Evolutionary conservation across 92 coral and sea anemone genomes (phyloP).

Genomic region (Phenganax marumi): DNA sequence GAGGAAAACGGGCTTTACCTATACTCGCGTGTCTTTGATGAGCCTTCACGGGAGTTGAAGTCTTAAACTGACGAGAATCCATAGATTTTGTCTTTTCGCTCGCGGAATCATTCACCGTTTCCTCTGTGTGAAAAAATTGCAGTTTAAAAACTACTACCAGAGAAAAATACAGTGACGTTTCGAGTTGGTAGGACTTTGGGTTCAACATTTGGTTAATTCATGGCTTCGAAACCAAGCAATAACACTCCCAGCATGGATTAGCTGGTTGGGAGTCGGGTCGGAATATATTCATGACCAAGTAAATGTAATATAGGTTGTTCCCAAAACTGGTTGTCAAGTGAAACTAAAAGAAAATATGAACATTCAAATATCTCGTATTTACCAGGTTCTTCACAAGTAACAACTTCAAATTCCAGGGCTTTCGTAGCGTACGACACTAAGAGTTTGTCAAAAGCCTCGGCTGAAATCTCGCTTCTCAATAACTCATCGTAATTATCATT

Average conservation of each 20-base stretch:
- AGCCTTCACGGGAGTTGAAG: constrained; percentile 18
- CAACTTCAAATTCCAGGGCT: constrained; percentile 90
- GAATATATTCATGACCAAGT: no score
- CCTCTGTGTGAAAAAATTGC: background rate
- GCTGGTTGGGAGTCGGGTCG: no score
- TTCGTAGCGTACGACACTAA: constrained; percentile 76
- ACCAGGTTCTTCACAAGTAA: constrained; percentile 66
- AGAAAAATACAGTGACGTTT: no score
- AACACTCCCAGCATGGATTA: no score
- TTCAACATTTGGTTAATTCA: no score
- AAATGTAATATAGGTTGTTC: no score
- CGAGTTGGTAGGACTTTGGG: no score
- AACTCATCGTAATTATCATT: constrained; percentile 63
- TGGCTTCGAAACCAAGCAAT: no score
- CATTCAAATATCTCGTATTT: background rate
- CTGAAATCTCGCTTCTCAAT: constrained; percentile 68
- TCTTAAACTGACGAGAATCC: background rate
- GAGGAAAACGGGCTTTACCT: background rate
- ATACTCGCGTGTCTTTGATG: constrained; percentile 35
- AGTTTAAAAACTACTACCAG: background rate
- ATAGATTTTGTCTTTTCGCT: background rate
- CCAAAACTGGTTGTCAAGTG: background rate
- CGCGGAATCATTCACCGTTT: background rate
- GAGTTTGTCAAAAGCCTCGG: constrained; percentile 78
- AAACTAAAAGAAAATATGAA: background rate